A percentile compares a stretch with the other conserved stretches of the same genome.
phyloP scores from a whole-genome alignment of 2,113 vertebrate species.

The Brevimyrus niger region DNA sequence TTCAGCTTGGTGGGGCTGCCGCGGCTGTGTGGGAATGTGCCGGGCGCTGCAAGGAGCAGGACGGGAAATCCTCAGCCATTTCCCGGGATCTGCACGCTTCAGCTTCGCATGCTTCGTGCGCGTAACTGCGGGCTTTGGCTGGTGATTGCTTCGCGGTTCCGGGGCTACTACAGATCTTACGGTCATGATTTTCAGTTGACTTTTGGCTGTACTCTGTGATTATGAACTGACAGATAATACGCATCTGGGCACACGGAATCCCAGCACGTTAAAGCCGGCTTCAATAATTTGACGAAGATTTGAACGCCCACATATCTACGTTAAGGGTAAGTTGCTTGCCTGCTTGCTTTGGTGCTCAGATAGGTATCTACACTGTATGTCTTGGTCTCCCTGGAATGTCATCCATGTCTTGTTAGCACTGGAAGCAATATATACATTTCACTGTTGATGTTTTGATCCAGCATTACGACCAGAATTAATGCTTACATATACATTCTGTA shows the following conservation, averaged over 20 bases:
- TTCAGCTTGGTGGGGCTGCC: slow-evolving; percentile 8
- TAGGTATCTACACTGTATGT: neutral
- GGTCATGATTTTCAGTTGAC: neutral
- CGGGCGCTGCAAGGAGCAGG: neutral
- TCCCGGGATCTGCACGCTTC: neutral
- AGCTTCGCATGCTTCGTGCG: neutral
- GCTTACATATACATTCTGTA: neutral
- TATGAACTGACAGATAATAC: slow-evolving; percentile 18
- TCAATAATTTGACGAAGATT: neutral
- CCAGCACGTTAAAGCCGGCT: slow-evolving; percentile 2
- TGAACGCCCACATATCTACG: neutral
- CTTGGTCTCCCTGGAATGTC: neutral
- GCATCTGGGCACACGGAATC: neutral
- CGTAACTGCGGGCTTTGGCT: neutral
- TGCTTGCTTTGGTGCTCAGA: neutral
- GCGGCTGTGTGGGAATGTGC: slow-evolving; percentile 17
- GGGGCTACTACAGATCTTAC: neutral
- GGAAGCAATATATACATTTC: neutral
- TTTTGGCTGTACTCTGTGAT: neutral
- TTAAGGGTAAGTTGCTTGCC: slow-evolving; percentile 18
- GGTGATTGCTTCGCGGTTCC: neutral
- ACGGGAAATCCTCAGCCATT: neutral
- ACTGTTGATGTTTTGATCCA: neutral
- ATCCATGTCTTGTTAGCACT: neutral
- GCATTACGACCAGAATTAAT: neutral